Percentiles rank a stretch among this genome's conserved stretches.
These are phyloP conservation scores for Neoarius graeffei DNA, from an alignment of 2,113 vertebrate species.

Conservation along the genomic window DNA sequence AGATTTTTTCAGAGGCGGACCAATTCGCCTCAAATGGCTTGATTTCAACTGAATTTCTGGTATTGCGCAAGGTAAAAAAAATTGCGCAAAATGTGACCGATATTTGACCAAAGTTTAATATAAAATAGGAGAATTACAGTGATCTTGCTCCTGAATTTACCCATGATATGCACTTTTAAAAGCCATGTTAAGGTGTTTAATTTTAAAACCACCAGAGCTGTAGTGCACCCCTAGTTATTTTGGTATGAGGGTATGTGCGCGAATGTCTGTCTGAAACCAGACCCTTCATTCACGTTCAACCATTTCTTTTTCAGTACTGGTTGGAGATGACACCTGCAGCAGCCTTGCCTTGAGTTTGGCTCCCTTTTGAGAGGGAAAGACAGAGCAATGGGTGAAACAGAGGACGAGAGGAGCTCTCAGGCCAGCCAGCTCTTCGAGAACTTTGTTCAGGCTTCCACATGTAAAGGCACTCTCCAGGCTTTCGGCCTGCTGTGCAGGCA, in stretches of 20 bases:
- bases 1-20: too few species aligned
- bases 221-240: not conserved
- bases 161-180: too few species aligned
- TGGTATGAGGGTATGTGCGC: not conserved
- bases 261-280: not conserved
- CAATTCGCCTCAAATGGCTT: too few species aligned
- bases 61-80: too few species aligned
- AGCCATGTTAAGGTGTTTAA: not conserved
- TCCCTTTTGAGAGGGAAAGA: slow-evolving; percentile 38
- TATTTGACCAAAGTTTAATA: too few species aligned
- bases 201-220: not conserved
- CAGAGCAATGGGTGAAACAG: slow-evolving; percentile 82
- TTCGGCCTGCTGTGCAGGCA: slow-evolving; percentile 90
- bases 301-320: not conserved
- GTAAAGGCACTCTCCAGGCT: slow-evolving; percentile 92
- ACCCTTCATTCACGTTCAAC: not conserved
- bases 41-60: too few species aligned
- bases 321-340: slow-evolving; percentile 5
- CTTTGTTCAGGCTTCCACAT: slow-evolving; percentile 91
- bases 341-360: slow-evolving; percentile 18
- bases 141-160: too few species aligned
- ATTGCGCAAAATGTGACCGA: too few species aligned
- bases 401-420: slow-evolving; percentile 82
- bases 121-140: too few species aligned
- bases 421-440: slow-evolving; percentile 91